Evolutionary conservation across 2,888 invertebrate genomes (phyloP).

Genomic region (Trichogramma dendrolimi): DNA sequence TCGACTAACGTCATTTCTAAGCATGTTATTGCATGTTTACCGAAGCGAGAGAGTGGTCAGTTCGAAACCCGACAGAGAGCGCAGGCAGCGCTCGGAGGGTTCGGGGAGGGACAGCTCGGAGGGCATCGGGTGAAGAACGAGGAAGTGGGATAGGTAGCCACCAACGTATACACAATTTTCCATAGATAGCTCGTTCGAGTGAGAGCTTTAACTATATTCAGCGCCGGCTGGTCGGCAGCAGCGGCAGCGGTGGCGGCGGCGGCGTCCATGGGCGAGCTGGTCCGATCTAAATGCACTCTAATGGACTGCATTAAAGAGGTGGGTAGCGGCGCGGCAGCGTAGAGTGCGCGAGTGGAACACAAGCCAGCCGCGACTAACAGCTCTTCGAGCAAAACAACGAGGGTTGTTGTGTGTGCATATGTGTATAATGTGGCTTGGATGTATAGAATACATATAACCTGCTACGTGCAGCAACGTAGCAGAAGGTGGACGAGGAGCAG

Average conservation of each 20-base stretch:
- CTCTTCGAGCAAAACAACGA: constrained; percentile 36
- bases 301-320: constrained; percentile 53
- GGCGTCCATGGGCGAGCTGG: constrained; percentile 39
- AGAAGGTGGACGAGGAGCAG: not conserved
- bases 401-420: constrained; percentile 11
- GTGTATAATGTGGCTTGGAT: no score
- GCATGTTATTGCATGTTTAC: constrained; percentile 32
- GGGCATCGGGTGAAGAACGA: constrained; percentile 26
- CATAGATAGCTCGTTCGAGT: constrained; percentile 29
- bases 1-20: constrained; percentile 42
- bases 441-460: no score
- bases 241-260: constrained; percentile 19
- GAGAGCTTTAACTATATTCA: no score
- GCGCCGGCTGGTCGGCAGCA: constrained; percentile 27
- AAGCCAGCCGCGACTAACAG: constrained; percentile 8
- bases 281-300: constrained; percentile 53
- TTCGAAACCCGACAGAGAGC: constrained; percentile 1
- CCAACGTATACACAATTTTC: constrained; percentile 37
- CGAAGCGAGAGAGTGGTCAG: no score
- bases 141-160: no score
- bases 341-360: not conserved
- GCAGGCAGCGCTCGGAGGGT: not conserved
- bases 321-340: not conserved
- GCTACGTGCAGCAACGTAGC: not conserved
- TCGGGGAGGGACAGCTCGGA: not conserved